Evolutionary conservation across 2,888 invertebrate species (phyloP).

Genomic region (Dolichopus griseipennis): DNA sequence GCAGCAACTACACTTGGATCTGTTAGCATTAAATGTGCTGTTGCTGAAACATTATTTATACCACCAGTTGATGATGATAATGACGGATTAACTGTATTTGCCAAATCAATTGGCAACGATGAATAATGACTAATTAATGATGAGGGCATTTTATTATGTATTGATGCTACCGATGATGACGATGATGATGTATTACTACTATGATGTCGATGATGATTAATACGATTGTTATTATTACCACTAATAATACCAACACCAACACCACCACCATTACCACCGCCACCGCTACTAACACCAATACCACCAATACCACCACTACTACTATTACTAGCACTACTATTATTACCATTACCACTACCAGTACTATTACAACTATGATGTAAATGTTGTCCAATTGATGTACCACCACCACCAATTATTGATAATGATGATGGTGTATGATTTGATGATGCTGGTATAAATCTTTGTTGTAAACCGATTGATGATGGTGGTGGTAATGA

Average conservation of each 20-base stretch:
- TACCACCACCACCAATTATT: background rate
- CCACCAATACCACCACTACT: background rate
- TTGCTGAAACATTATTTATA: conserved; percentile 25
- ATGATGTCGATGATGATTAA: conserved; percentile 24
- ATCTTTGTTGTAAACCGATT: conserved; percentile 15
- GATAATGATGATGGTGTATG: conserved; percentile 19
- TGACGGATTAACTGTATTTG: conserved; percentile 13
- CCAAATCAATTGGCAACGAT: conserved; percentile 40
- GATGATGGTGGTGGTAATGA: conserved; percentile 20
- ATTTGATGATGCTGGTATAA: conserved; percentile 21
- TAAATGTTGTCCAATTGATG: conserved; percentile 21
- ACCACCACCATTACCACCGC: conserved; percentile 12
- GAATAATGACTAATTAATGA: conserved; percentile 27
- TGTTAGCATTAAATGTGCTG: conserved; percentile 40
- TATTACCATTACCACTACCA: background rate
- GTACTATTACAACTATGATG: conserved; percentile 24
- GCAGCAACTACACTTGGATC: conserved; percentile 40
- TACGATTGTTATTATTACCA: conserved; percentile 14
- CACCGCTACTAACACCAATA: conserved; percentile 8
- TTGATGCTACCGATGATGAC: conserved; percentile 22
- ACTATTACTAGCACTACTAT: conserved; percentile 26
- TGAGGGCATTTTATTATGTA: conserved; percentile 18
- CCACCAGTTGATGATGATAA: background rate
- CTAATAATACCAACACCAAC: conserved; percentile 16
- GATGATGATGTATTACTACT: conserved; percentile 21